These are phyloP conservation scores for Forpus xanthops DNA, from an alignment of 2,797 vertebrate species.

Conservation along the genomic window DNA sequence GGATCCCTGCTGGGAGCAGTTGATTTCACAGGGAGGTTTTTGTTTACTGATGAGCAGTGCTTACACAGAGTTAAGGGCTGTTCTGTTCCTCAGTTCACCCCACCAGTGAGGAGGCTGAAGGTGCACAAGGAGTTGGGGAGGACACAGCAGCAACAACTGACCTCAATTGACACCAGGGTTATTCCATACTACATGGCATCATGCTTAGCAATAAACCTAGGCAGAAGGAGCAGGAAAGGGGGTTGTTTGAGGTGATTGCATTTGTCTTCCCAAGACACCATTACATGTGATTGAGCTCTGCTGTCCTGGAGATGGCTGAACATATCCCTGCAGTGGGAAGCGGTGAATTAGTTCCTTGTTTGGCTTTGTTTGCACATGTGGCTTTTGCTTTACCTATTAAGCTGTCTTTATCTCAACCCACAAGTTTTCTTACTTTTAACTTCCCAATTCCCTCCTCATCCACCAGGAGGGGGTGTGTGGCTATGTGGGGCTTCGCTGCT, in stretches of 20 bases:
- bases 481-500: too few species aligned
- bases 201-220: background rate
- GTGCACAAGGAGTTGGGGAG: background rate
- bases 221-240: too few species aligned
- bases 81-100: background rate
- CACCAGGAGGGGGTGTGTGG: fast-evolving
- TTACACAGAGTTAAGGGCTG: background rate
- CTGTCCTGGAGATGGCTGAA: background rate
- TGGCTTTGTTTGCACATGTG: background rate
- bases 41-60: background rate
- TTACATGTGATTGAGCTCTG: too few species aligned
- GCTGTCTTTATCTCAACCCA: background rate
- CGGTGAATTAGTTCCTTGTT: fast-evolving
- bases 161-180: background rate
- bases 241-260: too few species aligned
- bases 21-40: background rate
- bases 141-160: background rate
- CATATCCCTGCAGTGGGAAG: fast-evolving
- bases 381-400: background rate
- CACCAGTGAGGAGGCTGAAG: background rate
- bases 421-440: background rate
- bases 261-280: fast-evolving
- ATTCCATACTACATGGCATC: background rate
- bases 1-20: background rate
- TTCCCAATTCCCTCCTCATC: background rate